These are phyloP conservation scores for Cantharis nigra DNA, from an alignment of 2,888 invertebrate genomes.

Conservation along the genomic window DNA sequence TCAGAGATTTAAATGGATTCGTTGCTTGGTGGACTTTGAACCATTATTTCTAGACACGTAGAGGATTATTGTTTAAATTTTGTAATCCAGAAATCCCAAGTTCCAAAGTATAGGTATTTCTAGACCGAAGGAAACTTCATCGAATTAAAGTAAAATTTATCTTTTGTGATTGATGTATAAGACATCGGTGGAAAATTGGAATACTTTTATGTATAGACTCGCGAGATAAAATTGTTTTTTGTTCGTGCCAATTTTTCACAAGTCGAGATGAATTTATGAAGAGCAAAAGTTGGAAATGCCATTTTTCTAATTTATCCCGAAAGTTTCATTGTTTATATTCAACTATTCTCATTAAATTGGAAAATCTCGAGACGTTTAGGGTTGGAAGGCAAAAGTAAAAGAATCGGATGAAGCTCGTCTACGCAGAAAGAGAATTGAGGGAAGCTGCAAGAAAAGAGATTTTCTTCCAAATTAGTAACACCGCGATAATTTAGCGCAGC, in stretches of 20 bases:
- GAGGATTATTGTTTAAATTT: background rate
- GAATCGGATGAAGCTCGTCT: background rate
- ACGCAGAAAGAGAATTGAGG: slow-evolving; percentile 1
- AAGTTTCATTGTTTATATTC: background rate
- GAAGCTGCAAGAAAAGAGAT: slow-evolving; percentile 1
- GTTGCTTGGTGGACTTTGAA: slow-evolving; percentile 13
- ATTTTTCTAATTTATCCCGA: background rate
- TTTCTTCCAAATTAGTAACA: slow-evolving; percentile 14
- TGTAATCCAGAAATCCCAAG: background rate
- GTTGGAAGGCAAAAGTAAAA: slow-evolving; percentile 1
- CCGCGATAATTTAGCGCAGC: slow-evolving; percentile 6
- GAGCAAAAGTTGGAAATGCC: background rate
- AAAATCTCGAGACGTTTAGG: background rate
- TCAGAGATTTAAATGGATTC: slow-evolving; percentile 9
- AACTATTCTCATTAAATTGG: background rate
- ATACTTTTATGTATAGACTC: background rate
- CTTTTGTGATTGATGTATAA: background rate
- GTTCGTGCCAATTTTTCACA: background rate
- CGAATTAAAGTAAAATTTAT: background rate
- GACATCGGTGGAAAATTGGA: background rate
- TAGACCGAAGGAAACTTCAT: background rate
- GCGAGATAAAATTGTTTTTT: background rate
- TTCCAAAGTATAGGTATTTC: background rate
- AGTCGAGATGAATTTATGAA: background rate
- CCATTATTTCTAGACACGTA: slow-evolving; percentile 3